Evolutionary conservation across 2,797 vertebrate species (phyloP), one percentile per base, ranked within the genome.

Genomic region (Chaetophractus vellerosus): DNA sequence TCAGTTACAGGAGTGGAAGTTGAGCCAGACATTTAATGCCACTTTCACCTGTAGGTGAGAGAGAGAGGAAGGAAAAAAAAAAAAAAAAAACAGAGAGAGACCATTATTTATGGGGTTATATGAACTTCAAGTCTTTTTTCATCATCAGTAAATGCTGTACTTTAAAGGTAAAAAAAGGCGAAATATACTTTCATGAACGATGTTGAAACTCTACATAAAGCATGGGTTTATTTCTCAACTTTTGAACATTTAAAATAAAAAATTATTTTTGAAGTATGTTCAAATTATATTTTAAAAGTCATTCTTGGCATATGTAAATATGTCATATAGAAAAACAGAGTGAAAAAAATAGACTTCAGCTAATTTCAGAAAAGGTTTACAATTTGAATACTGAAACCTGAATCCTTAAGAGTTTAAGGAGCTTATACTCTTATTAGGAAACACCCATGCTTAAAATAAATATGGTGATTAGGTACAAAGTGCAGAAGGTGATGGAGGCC

Each of bases 1-100:
- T 95, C 80, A 85, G 85, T 98, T 98, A 95, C 96, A 72, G 76
- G 71, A 91, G 33, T 84, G 79, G 79, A 91, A 38, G 16, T 72
- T 31, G 88, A 85, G 86, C 61, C 76, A 91, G 93, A 82, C 48
- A 89, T 81, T 93, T 89, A 95, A 94, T 90, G 66, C 75, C 64
- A 19, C 63, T 93, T 94, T 96, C 91, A 91, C 80, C 92, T 96
- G 79, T 69, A 72, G 55, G 52, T 4, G 9, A 80, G 50, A 88
- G 89, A 81, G 76, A 66, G 36, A 57, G 38, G 38, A 38, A 38
- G 38, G 38, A 38, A 6, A 38, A 38, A 6, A 38, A 38, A 38
- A 38, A 38, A 48, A 23, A 50, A 31, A 33, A 66, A 45, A 45
- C 45, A 45, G 33, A 88, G 36, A 69, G 59, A 84, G 31, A 83